These are phyloP conservation scores for Scaptomyza reducta DNA, from an alignment of 2,888 invertebrate genomes.

Conservation along the genomic window DNA sequence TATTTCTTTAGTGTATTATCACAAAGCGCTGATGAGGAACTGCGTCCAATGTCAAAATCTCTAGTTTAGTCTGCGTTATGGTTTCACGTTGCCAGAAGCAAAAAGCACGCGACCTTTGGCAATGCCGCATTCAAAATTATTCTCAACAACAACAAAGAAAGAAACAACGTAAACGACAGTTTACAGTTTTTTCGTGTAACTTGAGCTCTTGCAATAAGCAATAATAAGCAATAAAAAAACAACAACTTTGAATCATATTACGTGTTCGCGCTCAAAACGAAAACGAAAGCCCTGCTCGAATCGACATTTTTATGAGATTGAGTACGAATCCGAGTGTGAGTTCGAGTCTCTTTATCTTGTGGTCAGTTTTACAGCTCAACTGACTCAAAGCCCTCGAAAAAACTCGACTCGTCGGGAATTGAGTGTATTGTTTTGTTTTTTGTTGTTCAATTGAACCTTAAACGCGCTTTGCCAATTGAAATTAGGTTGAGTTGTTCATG, in stretches of 20 bases:
- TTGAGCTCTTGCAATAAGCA: constrained; percentile 59
- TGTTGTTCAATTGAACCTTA: constrained; percentile 73
- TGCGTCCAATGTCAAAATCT: constrained; percentile 11
- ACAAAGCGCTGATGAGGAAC: neutral
- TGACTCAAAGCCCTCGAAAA: neutral
- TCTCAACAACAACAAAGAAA: constrained; percentile 24
- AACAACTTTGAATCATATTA: constrained; percentile 64
- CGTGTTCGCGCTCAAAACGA: constrained; percentile 57
- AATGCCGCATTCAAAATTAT: constrained; percentile 47
- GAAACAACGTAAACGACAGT: neutral
- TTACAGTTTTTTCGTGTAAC: constrained; percentile 2
- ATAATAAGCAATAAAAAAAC: constrained; percentile 64
- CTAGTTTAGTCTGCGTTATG: neutral
- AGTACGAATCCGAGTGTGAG: constrained; percentile 7
- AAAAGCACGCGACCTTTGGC: constrained; percentile 47
- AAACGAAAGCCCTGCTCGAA: constrained; percentile 67
- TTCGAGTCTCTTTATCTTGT: constrained; percentile 2
- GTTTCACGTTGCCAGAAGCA: constrained; percentile 12
- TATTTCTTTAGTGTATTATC: constrained; percentile 6
- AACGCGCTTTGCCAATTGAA: constrained; percentile 51
- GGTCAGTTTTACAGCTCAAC: constrained; percentile 30
- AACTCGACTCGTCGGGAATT: constrained; percentile 9
- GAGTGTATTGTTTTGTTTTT: constrained; percentile 6
- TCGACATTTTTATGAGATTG: neutral
- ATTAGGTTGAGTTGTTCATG: constrained; percentile 70